A percentile compares a stretch with the other conserved stretches of the same genome.
Conservation (phyloP, 2,113 vertebrate species). For the Gambusia holbrooki region DNA sequence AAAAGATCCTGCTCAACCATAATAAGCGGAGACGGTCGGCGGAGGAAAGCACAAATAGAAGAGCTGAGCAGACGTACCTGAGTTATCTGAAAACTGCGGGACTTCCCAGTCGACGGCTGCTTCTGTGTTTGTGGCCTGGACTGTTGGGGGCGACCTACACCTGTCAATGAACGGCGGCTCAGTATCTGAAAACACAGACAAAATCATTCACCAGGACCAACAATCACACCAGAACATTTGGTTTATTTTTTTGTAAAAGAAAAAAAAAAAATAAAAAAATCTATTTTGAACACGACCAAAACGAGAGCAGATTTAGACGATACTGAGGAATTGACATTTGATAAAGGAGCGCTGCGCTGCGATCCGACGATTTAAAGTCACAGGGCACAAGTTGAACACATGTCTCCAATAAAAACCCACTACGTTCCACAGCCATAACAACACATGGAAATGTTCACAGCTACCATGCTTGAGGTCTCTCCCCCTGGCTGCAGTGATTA, state of each 20-base stretch:
- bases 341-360: background rate
- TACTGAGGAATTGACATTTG: background rate
- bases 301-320: background rate
- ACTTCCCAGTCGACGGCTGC: conserved; percentile 87
- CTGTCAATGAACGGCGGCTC: conserved; percentile 94
- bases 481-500: conserved; percentile 61
- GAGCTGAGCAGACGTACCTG: conserved; percentile 81
- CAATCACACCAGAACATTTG: conserved; percentile 11
- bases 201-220: background rate
- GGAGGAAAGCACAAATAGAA: conserved; percentile 43
- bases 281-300: background rate
- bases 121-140: conserved; percentile 82
- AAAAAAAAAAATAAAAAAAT: background rate
- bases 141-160: conserved; percentile 89
- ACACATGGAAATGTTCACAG: conserved; percentile 77
- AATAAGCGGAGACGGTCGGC: conserved; percentile 46
- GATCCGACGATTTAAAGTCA: conserved; percentile 39
- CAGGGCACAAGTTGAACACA: conserved; percentile 63
- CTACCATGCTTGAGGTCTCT: conserved; percentile 64
- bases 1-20: conserved; percentile 65
- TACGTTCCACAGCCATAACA: conserved; percentile 62
- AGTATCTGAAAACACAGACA: conserved; percentile 80
- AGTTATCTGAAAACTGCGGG: conserved; percentile 98
- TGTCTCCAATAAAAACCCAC: conserved; percentile 68
- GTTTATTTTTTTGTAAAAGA: background rate